Base-by-base conservation (phyloP, 2,888 invertebrate genomes). In the Drosophila gaucha region DNA sequence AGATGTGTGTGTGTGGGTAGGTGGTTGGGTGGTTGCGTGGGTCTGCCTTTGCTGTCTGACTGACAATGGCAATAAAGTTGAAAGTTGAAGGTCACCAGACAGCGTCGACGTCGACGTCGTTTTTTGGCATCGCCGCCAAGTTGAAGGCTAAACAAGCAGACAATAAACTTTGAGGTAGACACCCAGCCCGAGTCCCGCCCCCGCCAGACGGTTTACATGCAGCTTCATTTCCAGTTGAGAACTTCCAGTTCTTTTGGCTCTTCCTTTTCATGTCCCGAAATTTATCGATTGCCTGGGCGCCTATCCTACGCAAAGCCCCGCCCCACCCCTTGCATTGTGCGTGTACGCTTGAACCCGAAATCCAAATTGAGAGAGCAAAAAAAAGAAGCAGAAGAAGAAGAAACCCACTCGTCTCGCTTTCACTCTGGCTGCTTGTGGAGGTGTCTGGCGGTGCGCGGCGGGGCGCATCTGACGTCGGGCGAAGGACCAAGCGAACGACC, bases 1-100 rank as follows among this genome's bases (percentile, higher is more conserved):
- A 0, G 2, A 10, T 10, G 22, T 8, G 16, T n/a, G 4, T 18
- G 20, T 30, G 28, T 9, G 30, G 4, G 16, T 14, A 10, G 22
- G 35, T 14, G 41, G 26, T 10, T 2, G 22, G 38, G 16, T 18
- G 26, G 36, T 3, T 22, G 22, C 6, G 14, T 31, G 6, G 22
- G 39, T 8, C 39, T 22, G 33, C 33, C 31, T 28, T 41, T 9
- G 24, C 20, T 10, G 76, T 78, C 70, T 67, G 58, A 70, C 72
- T 75, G 84, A 83, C 86, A 83, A 82, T 83, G 86, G 73, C 74
- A 86, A 77, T 88, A 86, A 88, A 78, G 79, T 79, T 86, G 86
- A 89, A 89, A 90, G 90, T 89, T 89, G 90, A 89, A 89, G 89
- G 89, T 90, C 89, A 85, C 89, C 90, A 90, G 88, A 89, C 90